A percentile compares a stretch with the other conserved stretches of the same genome.
Conservation (phyloP, 2,888 invertebrate genomes). For the Caenorhabditis sp. region DNA sequence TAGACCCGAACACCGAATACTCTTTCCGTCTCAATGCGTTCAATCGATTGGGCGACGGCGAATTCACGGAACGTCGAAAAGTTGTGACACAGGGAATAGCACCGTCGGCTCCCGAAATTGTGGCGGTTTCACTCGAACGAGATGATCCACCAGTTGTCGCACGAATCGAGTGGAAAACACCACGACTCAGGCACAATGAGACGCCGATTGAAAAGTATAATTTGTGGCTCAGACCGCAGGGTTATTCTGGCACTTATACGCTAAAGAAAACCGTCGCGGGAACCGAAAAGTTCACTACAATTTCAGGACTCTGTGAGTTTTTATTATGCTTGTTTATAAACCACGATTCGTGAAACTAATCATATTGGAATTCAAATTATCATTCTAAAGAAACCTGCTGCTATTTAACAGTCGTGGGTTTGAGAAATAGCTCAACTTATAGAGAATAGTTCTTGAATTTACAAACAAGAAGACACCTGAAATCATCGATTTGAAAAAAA, state of each 20-base stretch:
- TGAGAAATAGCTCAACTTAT: too few relatives aligned
- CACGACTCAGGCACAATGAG: constrained; percentile 83
- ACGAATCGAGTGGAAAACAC: constrained; percentile 90
- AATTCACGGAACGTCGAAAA: constrained; percentile 85
- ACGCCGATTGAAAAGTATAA: constrained; percentile 79
- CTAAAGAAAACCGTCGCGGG: constrained; percentile 41
- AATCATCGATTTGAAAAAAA: too few relatives aligned
- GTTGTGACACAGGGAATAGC: constrained; percentile 83
- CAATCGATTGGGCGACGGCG: constrained; percentile 95
- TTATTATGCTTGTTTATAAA: too few relatives aligned
- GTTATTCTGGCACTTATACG: constrained; percentile 33
- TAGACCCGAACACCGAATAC: constrained; percentile 94
- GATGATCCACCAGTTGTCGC: constrained; percentile 87
- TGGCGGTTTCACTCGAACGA: constrained; percentile 79
- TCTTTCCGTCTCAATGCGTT: constrained; percentile 88
- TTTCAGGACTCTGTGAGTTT: constrained; percentile 56
- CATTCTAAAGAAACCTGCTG: too few relatives aligned
- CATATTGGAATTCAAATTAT: too few relatives aligned
- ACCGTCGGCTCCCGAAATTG: constrained; percentile 73
- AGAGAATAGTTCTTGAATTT: too few relatives aligned
- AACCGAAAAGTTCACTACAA: constrained; percentile 39
- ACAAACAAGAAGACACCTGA: too few relatives aligned
- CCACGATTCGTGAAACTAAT: too few relatives aligned
- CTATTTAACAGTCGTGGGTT: too few relatives aligned
- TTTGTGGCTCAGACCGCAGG: constrained; percentile 48